phyloP scores from a whole-genome alignment of 2,888 invertebrate species.

The Pterostichus madidus region DNA sequence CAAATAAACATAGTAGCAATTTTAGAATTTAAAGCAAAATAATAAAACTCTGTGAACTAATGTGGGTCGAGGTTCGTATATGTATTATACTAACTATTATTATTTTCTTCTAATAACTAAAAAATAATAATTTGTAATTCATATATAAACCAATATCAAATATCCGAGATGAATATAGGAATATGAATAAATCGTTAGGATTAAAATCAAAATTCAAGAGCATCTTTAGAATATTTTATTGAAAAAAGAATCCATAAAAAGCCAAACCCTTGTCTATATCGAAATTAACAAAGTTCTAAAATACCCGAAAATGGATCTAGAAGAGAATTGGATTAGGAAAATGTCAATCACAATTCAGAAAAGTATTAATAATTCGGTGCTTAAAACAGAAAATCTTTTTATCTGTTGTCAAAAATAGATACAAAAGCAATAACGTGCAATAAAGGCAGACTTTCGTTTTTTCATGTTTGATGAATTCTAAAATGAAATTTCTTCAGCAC shows the following conservation, averaged over 20 bases:
- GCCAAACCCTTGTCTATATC: background rate
- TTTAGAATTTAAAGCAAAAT: too few relatives aligned
- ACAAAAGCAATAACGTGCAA: background rate
- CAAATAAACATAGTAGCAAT: too few relatives aligned
- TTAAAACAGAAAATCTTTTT: background rate
- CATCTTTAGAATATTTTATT: background rate
- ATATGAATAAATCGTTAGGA: too few relatives aligned
- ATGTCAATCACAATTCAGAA: background rate
- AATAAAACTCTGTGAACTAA: too few relatives aligned
- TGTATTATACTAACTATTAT: too few relatives aligned
- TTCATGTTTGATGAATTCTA: background rate
- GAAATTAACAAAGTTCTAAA: slow-evolving; percentile 1
- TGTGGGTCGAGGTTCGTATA: too few relatives aligned
- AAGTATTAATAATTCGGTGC: background rate
- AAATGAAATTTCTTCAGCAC: slow-evolving; percentile 35
- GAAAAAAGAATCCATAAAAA: background rate
- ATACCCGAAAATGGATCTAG: background rate
- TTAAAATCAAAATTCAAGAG: too few relatives aligned
- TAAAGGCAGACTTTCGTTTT: background rate
- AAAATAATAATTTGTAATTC: too few relatives aligned
- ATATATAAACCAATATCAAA: too few relatives aligned
- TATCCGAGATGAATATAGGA: too few relatives aligned
- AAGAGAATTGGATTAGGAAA: slow-evolving; percentile 2
- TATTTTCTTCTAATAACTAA: too few relatives aligned
- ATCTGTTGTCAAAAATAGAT: background rate